These are phyloP conservation scores for Drosophila infuscata DNA, from an alignment of 2,888 invertebrate genomes.

Conservation along the genomic window DNA sequence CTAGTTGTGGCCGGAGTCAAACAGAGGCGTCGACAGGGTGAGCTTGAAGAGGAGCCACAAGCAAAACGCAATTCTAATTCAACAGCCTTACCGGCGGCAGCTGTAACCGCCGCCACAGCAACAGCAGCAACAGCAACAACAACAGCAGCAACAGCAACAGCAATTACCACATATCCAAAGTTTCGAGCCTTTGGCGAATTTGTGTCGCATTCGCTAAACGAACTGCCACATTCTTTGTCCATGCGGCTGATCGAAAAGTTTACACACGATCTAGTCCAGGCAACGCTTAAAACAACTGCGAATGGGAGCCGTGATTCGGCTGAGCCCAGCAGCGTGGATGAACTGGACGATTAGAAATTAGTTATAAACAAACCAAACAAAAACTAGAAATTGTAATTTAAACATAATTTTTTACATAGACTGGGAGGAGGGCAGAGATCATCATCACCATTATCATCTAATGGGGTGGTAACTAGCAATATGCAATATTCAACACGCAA, in stretches of 20 bases:
- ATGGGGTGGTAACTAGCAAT: not conserved
- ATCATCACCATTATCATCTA: not conserved
- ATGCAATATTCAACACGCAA: not conserved
- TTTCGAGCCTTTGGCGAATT: conserved; percentile 84
- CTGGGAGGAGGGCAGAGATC: conserved; percentile 1
- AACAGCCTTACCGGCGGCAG: not conserved
- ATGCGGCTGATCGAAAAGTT: conserved; percentile 83
- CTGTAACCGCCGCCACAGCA: not conserved
- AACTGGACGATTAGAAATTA: conserved; percentile 49
- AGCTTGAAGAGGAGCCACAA: conserved; percentile 14
- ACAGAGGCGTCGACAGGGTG: conserved; percentile 28
- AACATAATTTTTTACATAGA: conserved; percentile 25
- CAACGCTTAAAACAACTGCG: conserved; percentile 56
- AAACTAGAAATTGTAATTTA: conserved; percentile 35
- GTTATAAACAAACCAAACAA: conserved; percentile 7
- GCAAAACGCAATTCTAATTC: conserved; percentile 7
- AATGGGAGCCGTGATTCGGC: conserved; percentile 23
- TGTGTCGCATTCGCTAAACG: conserved; percentile 81
- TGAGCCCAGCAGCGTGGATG: conserved; percentile 54
- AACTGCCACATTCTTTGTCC: conserved; percentile 80
- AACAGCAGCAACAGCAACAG: conserved; percentile 2
- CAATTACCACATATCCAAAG: conserved; percentile 48
- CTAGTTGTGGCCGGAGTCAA: conserved; percentile 36
- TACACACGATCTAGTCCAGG: conserved; percentile 83
- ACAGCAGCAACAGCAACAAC: conserved; percentile 1